phyloP scores from a whole-genome alignment of 1,140 invertebrate genomes.

The Temnothorax longispinosus region DNA sequence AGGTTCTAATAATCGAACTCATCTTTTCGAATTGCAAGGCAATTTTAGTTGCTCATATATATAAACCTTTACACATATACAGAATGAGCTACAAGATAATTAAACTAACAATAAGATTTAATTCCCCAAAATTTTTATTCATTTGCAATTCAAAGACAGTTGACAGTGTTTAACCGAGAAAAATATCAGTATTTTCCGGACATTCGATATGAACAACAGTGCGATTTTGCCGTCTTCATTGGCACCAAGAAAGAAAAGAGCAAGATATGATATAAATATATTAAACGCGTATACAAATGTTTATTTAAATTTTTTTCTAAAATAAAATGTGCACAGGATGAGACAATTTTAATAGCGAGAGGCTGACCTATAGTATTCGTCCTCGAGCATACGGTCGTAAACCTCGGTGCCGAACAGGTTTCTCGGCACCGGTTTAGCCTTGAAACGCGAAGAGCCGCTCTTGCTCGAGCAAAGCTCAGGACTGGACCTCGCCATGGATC shows the following conservation, averaged over 20 bases:
- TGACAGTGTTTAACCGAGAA: background rate
- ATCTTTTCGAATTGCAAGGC: background rate
- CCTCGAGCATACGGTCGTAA: conserved; percentile 90
- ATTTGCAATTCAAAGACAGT: background rate
- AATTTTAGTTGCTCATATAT: background rate
- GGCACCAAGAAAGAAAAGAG: background rate
- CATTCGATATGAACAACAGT: background rate
- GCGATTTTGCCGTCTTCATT: background rate
- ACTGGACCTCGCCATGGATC: conserved; percentile 85
- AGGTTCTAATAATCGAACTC: background rate
- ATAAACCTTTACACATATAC: background rate
- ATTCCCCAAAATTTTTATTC: background rate
- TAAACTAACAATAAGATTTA: background rate
- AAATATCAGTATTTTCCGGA: background rate
- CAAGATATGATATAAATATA: background rate
- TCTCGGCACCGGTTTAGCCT: conserved; percentile 89
- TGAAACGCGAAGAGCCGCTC: conserved; percentile 85
- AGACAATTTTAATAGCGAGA: background rate
- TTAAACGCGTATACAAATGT: background rate
- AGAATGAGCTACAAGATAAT: background rate
- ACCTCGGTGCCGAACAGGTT: conserved; percentile 90
- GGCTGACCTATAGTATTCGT: conserved; percentile 89
- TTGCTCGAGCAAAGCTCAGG: conserved; percentile 85
- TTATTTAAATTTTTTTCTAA: background rate
- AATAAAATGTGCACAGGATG: conserved; percentile 40